Evolutionary conservation across 2,888 invertebrate genomes (phyloP).

Genomic region (Ctena decussata): DNA sequence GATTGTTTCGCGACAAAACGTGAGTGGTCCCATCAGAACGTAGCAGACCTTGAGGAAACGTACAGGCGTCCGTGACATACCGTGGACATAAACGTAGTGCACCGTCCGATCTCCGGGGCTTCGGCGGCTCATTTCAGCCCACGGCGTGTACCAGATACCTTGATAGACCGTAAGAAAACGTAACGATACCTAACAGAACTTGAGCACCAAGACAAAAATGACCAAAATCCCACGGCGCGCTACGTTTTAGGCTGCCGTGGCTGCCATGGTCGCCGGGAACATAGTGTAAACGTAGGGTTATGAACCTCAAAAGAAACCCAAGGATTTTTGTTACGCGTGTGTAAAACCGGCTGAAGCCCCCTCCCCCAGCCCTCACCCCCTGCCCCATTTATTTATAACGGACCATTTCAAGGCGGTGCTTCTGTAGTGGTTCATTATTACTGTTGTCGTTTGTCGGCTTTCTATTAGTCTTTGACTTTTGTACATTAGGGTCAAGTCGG

Average conservation of each 20-base stretch:
- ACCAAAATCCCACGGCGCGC: not conserved
- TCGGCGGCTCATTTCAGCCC: not conserved
- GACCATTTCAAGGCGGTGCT: too few species aligned
- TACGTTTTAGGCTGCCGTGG: not conserved
- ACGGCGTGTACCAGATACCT: not conserved
- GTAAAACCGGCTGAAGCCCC: too few species aligned
- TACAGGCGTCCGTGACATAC: not conserved
- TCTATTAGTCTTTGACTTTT: too few species aligned
- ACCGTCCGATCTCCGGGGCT: not conserved
- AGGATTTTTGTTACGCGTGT: too few species aligned
- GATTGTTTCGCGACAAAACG: not conserved
- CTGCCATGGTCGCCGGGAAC: not conserved
- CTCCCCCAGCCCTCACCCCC: too few species aligned
- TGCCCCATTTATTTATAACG: too few species aligned
- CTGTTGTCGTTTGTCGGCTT: too few species aligned
- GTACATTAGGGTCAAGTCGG: too few species aligned
- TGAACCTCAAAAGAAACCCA: too few species aligned
- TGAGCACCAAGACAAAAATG: not conserved
- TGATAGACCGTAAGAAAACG: not conserved
- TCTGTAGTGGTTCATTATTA: too few species aligned
- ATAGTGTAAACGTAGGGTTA: not conserved
- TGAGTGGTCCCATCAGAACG: constrained; percentile 8
- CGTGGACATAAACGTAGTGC: not conserved
- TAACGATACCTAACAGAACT: not conserved
- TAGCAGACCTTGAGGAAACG: not conserved